phyloP scores from a whole-genome alignment of 2,888 invertebrate species.

The Drosophila kanekoi region DNA sequence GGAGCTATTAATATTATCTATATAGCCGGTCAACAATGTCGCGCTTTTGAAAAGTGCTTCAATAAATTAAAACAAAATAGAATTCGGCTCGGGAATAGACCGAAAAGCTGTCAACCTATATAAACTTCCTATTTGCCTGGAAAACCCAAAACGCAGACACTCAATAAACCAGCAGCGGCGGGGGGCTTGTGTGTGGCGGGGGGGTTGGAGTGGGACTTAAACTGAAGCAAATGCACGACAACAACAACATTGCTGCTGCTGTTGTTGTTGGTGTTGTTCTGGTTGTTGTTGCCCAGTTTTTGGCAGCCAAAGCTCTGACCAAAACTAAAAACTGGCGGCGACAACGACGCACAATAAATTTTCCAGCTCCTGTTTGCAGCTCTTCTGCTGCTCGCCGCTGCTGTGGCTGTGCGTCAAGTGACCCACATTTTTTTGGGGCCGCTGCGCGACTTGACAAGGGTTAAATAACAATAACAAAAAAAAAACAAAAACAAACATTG shows the following conservation, averaged over 20 bases:
- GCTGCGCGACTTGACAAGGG: constrained; percentile 74
- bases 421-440: constrained; percentile 69
- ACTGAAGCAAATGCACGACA: constrained; percentile 75
- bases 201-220: constrained; percentile 19
- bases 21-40: constrained; percentile 63
- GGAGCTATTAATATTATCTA: constrained; percentile 77
- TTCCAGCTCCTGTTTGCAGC: constrained; percentile 49
- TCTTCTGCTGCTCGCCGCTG: constrained; percentile 30
- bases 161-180: constrained; percentile 16
- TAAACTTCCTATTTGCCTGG: constrained; percentile 10
- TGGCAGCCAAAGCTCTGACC: constrained; percentile 55
- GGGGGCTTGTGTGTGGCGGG: neutral
- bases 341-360: constrained; percentile 70
- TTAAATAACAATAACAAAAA: constrained; percentile 68
- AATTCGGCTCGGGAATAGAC: constrained; percentile 36
- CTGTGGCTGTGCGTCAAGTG: constrained; percentile 66
- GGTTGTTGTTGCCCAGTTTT: constrained; percentile 33
- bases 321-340: constrained; percentile 65
- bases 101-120: constrained; percentile 22
- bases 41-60: constrained; percentile 72
- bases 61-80: constrained; percentile 67
- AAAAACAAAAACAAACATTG: too few species aligned
- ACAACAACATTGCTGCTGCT: constrained; percentile 57
- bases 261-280: constrained; percentile 28
- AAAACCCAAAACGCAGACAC: constrained; percentile 6